Evolutionary conservation across 2,888 invertebrate species (phyloP).

Genomic region (Xestia rhomboidea): DNA sequence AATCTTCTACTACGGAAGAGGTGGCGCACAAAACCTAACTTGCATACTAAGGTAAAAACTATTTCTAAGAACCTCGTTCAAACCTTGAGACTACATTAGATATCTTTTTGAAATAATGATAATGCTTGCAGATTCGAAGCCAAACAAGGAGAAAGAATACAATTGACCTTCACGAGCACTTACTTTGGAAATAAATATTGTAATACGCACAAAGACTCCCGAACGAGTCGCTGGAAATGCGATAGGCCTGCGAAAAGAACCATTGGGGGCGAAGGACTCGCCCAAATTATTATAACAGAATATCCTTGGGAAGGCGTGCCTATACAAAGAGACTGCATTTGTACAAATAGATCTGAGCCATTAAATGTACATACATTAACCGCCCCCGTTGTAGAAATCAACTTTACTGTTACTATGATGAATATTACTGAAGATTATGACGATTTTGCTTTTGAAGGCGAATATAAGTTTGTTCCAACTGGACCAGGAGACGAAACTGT

Average conservation of each 20-base stretch:
- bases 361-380: slow-evolving; percentile 92
- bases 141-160: slow-evolving; percentile 92
- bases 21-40: slow-evolving; percentile 94
- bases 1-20: slow-evolving; percentile 95
- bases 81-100: slow-evolving; percentile 4
- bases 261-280: slow-evolving; percentile 89
- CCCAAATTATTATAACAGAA: slow-evolving; percentile 92
- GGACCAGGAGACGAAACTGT: slow-evolving; percentile 90
- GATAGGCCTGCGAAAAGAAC: slow-evolving; percentile 88
- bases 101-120: slow-evolving; percentile 53
- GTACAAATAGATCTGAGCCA: slow-evolving; percentile 92
- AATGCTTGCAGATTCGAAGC: slow-evolving; percentile 91
- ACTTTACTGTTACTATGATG: slow-evolving; percentile 94
- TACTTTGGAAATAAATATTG: slow-evolving; percentile 93
- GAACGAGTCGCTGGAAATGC: slow-evolving; percentile 93
- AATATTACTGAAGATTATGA: slow-evolving; percentile 95
- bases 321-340: slow-evolving; percentile 93
- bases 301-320: slow-evolving; percentile 93
- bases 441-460: slow-evolving; percentile 94
- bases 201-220: slow-evolving; percentile 92
- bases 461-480: slow-evolving; percentile 92
- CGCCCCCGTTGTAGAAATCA: slow-evolving; percentile 93
- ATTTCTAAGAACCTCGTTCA: slow-evolving; percentile 6
- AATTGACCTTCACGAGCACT: slow-evolving; percentile 92
- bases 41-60: slow-evolving; percentile 92